phyloP scores from a whole-genome alignment of 2,888 invertebrate species.

The Drosophila cyrtoloma region DNA sequence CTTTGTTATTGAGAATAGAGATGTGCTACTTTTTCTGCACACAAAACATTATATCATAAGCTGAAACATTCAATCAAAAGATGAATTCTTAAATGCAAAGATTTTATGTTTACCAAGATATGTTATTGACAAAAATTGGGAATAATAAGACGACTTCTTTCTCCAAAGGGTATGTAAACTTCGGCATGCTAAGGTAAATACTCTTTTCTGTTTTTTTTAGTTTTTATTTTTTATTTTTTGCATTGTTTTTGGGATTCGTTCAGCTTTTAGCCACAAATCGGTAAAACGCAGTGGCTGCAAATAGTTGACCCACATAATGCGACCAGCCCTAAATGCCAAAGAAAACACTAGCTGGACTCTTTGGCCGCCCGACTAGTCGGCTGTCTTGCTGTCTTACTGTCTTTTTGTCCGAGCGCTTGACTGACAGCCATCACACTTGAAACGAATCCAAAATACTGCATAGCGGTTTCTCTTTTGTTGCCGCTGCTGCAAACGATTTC shows the following conservation, averaged over 20 bases:
- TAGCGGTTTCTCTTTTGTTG: slow-evolving; percentile 65
- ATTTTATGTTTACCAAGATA: neutral
- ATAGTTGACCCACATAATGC: slow-evolving; percentile 65
- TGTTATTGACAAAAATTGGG: neutral
- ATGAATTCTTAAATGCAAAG: neutral
- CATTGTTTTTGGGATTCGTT: slow-evolving; percentile 29
- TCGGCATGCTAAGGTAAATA: neutral
- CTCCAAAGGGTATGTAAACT: neutral
- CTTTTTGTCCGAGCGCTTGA: slow-evolving; percentile 24
- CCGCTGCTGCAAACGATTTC: slow-evolving; percentile 58
- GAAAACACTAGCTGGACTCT: slow-evolving; percentile 24
- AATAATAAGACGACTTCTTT: neutral
- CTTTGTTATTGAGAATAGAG: neutral
- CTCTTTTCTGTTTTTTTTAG: neutral
- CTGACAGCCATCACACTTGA: slow-evolving; percentile 60
- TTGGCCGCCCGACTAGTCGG: slow-evolving; percentile 5
- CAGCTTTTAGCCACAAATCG: slow-evolving; percentile 20
- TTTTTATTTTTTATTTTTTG: slow-evolving; percentile 4
- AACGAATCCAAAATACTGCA: slow-evolving; percentile 37
- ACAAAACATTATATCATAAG: neutral
- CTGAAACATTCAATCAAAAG: neutral
- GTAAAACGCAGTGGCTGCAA: slow-evolving; percentile 29
- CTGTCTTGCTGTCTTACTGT: neutral
- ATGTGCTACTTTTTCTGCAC: neutral
- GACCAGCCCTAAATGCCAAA: slow-evolving; percentile 46